Base-by-base conservation (phyloP, 2,797 vertebrate genomes). In the Ispidina lecontei region DNA sequence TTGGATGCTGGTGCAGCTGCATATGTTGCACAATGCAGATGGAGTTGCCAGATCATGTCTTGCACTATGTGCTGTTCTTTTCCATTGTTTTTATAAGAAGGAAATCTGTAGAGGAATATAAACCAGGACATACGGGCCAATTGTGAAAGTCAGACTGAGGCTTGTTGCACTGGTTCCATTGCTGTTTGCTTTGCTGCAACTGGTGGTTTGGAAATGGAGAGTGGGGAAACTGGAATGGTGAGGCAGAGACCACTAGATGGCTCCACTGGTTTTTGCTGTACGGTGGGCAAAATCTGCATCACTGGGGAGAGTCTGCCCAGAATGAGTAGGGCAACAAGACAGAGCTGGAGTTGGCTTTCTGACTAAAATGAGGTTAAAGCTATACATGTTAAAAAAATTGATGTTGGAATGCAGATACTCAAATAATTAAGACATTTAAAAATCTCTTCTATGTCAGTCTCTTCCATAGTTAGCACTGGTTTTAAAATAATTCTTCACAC, bases 241-340 rank as follows among this genome's bases (percentile, higher is more conserved):
- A 71, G 41, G 18, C 17, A 69, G 55, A 90, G 65, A 68, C 95
- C 91, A 93, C 88, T 94, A 96, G 95, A 49, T 95, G 94, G 95
- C 93, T 89, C 91, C 93, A 80, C 88, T n/a, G 58, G 10, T 89
- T 94, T 87, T 90, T 93, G 22, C 16, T 71, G 63, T 70, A 3
- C 26, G 33, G 6, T 74, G 91, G 94, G 94, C 52, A 94, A 65
- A 89, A 95, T 69, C 31, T 55, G 62, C 44, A 63, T 51, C 59
- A 13, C 37, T 62, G 65, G 33, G 31, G 37, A 84, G 72, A 87
- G 59, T 67, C 43, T 87, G 51, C 22, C 65, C 63, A 7, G 28
- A 35, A 4, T 68, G 64, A 21, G 44, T 37, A 73, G 37, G 55
- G 60, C 23, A n/a, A 37, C 62, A 39, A 16, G 10, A 2, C 7